Evolutionary conservation across 1,140 invertebrate species (phyloP), one percentile per base, ranked within the genome.

Genomic region (Coenobita brevimanus): DNA sequence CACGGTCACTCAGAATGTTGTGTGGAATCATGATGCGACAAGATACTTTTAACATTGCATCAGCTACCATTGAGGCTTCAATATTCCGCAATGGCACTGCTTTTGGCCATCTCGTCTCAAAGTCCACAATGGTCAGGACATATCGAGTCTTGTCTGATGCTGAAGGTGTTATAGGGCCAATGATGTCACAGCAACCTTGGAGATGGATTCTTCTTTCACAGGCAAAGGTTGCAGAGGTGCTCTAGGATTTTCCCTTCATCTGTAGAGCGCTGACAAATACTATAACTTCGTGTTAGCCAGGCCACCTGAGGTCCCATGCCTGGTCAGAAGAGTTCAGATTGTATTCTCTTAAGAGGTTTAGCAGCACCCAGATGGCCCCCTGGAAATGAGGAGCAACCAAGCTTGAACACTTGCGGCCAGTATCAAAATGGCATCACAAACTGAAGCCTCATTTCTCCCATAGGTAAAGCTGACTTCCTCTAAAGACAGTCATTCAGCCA

Each of bases 71-170:
- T 13, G 38, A 2, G 13, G 13, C 71, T 24, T 43, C 71, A 8
- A 75, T 75, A 21, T 43, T 75, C 27, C 24, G 8, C 71, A 33
- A 3, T 24, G 10, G 6, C 13, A 75, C 2, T 15, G 71, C 71
- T 27, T 75, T 38, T 30, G 36, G 36, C 71, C 71, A 36, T 98
- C 97, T 13, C 97, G 97, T 0, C 98, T 99, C 92, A 97, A 99
- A 92, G 98, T 99, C 92, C 95, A 96, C 0, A 97, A 99, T 91
- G 91, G 93, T 1, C 97, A 99, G 98, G 97, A 36, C 96, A 99
- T 92, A 96, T 96, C 15, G 98, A 97, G 91, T 97, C 8, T 36
- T 36, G 8, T 13, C 71, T n/a, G n/a, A n/a, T n/a, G n/a, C n/a
- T n/a, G n/a, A n/a, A n/a, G n/a, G 33, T 38, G 27, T 30, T 2